Base-by-base conservation (phyloP, 2,113 vertebrate genomes). In the Cololabis saira region DNA sequence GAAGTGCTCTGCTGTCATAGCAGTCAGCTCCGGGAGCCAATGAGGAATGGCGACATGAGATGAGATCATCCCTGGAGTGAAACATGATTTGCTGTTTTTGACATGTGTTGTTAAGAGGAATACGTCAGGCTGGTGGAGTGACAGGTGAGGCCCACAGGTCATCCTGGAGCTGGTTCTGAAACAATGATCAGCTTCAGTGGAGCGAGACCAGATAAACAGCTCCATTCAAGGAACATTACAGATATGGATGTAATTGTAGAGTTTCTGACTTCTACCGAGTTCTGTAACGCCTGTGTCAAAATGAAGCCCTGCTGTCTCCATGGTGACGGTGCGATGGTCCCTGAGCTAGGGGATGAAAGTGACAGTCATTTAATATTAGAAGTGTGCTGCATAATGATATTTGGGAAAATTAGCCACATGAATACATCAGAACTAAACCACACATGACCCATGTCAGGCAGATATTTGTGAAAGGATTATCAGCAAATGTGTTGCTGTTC, bases 151-250 rank as follows among this genome's bases (percentile, higher is more conserved):
- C 71, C 74, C 19, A 13, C 75, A 45, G 87, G 87, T 87, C 87
- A 80, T 80, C 74, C 69, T 71, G 60, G 7, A 67, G 71, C 71
- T 63, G 74, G 77, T 76, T 74, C 75, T 73, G 77, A 87, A 76
- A 83, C 75, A 83, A 81, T 87, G 85, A 89, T 44, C 65, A 62
- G 89, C 88, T 90, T 78, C 88, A 88, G 27, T 78, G 85, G 84
- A 90, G 88, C 88, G 54, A 48, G 65, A 87, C 86, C 81, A 89
- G 88, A 89, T 90, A 89, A 91, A 90, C 86, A 86, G 49, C 75
- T 82, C 71, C 79, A 80, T 87, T 88, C 76, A 77, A 14, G 71
- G 48, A 75, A 71, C 77, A 79, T 76, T 77, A 55, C 56, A 86
- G 80, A 81, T 77, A 87, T 67, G 81, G 68, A 76, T 80, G 77